Evolutionary conservation across 2,888 invertebrate species (phyloP).

Genomic region (Orchestes rusci): DNA sequence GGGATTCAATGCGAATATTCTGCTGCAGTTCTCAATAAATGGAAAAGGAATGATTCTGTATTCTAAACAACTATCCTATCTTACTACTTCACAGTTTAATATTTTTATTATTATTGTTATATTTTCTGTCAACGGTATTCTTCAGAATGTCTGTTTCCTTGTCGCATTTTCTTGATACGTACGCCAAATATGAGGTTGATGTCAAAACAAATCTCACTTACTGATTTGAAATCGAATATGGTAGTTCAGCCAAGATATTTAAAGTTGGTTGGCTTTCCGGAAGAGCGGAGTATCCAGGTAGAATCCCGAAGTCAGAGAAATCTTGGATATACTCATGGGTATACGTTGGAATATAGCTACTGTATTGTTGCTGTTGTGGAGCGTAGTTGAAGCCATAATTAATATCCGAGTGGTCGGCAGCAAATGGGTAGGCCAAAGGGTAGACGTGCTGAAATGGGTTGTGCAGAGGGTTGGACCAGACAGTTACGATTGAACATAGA

Average conservation of each 20-base stretch:
- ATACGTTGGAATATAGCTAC: slow-evolving; percentile 1
- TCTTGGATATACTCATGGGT: slow-evolving; percentile 11
- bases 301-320: slow-evolving; percentile 1
- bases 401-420: slow-evolving; percentile 1
- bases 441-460: slow-evolving; percentile 9
- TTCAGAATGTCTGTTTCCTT: too few species aligned
- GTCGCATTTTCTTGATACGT: too few species aligned
- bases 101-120: too few species aligned
- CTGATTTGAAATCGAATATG: slow-evolving; percentile 33
- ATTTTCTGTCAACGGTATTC: too few species aligned
- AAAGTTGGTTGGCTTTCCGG: slow-evolving; percentile 29
- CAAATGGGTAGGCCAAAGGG: slow-evolving; percentile 14
- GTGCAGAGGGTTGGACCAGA: slow-evolving; percentile 10
- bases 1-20: too few species aligned
- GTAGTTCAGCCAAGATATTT: slow-evolving; percentile 38
- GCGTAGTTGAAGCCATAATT: slow-evolving; percentile 11
- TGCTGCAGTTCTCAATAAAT: too few species aligned
- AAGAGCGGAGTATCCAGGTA: background rate
- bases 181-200: too few species aligned
- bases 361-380: slow-evolving; percentile 2
- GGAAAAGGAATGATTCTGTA: too few species aligned
- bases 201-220: slow-evolving; percentile 15
- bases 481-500: slow-evolving; percentile 1
- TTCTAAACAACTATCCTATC: too few species aligned
- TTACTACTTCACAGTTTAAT: too few species aligned